Evolutionary conservation across 2,888 invertebrate genomes (phyloP).

Genomic region (Drosophila prostipennis): DNA sequence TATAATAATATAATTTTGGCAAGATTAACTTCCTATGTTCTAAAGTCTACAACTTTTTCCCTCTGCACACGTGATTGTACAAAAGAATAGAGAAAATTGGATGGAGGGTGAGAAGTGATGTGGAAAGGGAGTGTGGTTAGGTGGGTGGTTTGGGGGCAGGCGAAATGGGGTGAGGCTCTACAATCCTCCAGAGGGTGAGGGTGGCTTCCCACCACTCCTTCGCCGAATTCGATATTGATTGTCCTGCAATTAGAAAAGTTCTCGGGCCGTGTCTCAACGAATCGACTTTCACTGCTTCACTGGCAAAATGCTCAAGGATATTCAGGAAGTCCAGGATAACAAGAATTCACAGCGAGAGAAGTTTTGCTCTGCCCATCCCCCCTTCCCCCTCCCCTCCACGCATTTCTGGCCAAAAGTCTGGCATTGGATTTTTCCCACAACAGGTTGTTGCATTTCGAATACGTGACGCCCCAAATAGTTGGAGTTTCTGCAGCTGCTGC

Average conservation of each 20-base stretch:
- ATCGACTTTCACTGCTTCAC: conserved; percentile 65
- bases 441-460: conserved; percentile 75
- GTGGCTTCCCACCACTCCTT: conserved; percentile 14
- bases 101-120: conserved; percentile 8
- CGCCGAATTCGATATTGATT: conserved; percentile 57
- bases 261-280: conserved; percentile 29
- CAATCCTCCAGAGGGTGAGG: conserved; percentile 17
- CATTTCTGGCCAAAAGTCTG: conserved; percentile 34
- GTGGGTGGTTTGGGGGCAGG: neutral
- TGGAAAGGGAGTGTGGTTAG: conserved; percentile 11
- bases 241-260: conserved; percentile 71
- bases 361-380: neutral
- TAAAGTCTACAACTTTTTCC: neutral
- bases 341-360: conserved; percentile 16
- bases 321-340: conserved; percentile 26
- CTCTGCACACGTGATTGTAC: conserved; percentile 14
- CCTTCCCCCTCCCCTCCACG: neutral
- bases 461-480: conserved; percentile 76
- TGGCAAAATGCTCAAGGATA: conserved; percentile 23
- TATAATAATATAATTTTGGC: too few species aligned
- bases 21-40: too few species aligned
- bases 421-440: conserved; percentile 62
- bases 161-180: neutral
- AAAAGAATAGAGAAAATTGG: conserved; percentile 18
- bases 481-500: conserved; percentile 52